phyloP scores from a whole-genome alignment of 2,797 vertebrate genomes.

The Acridotheres tristis region DNA sequence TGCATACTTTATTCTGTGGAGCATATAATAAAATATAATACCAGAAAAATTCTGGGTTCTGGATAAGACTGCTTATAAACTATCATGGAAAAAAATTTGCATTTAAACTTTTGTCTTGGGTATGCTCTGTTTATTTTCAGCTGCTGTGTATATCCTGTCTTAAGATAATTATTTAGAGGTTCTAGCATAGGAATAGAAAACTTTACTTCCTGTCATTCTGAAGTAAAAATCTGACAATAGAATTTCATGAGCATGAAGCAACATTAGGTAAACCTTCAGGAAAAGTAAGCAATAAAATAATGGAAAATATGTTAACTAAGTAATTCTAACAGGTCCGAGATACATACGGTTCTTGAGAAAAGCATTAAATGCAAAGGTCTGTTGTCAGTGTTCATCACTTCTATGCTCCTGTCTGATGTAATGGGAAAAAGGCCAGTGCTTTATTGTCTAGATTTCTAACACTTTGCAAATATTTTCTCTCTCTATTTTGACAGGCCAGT shows the following conservation, averaged over 20 bases:
- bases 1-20: background rate
- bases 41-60: background rate
- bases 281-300: background rate
- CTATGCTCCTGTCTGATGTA: background rate
- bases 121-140: background rate
- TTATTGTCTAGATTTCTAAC: background rate
- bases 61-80: background rate
- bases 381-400: background rate
- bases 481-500: constrained; percentile 85
- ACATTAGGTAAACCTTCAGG: background rate
- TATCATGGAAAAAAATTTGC: background rate
- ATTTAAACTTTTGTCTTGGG: background rate
- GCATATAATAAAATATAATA: background rate
- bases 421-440: background rate
- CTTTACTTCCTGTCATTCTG: background rate
- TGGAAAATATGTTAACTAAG: background rate
- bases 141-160: background rate
- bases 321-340: background rate
- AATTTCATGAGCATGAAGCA: background rate
- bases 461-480: constrained; percentile 16
- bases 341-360: background rate
- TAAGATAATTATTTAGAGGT: background rate
- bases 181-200: background rate
- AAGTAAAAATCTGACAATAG: background rate
- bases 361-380: background rate